Evolutionary conservation across 2,113 vertebrate species (phyloP), one percentile per base, ranked within the genome.

Genomic region (Phaethornis superciliosus): DNA sequence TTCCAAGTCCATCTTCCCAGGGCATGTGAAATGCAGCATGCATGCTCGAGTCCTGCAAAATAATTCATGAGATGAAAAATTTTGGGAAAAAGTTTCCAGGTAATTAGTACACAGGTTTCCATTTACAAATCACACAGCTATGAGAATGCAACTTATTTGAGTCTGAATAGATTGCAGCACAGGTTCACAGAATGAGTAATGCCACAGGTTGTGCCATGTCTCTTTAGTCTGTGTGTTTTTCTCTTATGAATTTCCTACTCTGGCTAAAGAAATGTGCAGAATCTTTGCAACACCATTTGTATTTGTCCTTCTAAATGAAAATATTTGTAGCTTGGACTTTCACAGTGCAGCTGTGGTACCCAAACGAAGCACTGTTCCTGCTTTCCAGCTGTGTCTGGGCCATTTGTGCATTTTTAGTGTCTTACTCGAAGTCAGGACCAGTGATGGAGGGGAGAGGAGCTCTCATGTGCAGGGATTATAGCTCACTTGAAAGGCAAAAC

Each of bases 351-450:
- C 47, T 5, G 33, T 23, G 75, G 14, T 0, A 0, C 30, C 27
- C 0, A 0, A 16, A n/a, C 4, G 2, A 68, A 60, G 79, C 18
- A 13, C 58, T 16, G 0, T 65, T 44, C 14, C 18, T 85, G 0
- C 22, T 20, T 44, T 32, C 59, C 0, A 1, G 27, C 20, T 33
- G 40, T 40, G 13, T 40, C 49, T 56, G 64, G 46, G 42, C 30
- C 6, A 1, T 27, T 35, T 0, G 0, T 70, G 14, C 1, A 0
- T 14, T 49, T 56, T 3, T 10, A 30, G 26, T 47, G 21, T 35
- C 11, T 44, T 42, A 18, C 2, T 35, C 81, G 69, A 42, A 59
- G 55, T 26, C 1, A 15, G 37, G 20, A 10, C 2, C 3, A 21
- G 30, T 20, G 35, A 9, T 10, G 18, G 56, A 28, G 32, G 12